A percentile compares a stretch with the other conserved stretches of the same genome.
phyloP scores from a whole-genome alignment of 2,113 vertebrate species.

The Halcyon malimbica region DNA sequence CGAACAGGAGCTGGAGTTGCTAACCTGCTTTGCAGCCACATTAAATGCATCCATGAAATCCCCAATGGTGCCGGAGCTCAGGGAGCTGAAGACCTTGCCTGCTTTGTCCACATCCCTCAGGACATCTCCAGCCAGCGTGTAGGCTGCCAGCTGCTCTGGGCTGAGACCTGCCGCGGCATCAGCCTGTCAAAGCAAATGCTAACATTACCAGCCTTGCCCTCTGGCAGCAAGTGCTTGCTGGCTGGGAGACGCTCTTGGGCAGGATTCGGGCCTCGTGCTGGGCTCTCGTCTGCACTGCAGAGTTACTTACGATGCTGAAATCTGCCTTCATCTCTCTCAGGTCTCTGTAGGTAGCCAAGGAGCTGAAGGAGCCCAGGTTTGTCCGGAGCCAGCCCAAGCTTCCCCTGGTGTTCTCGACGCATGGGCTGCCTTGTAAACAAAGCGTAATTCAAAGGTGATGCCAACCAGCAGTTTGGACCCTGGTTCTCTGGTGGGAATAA shows the following conservation, averaged over 20 bases:
- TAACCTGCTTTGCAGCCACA: constrained; percentile 1
- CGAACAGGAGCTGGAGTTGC: not conserved
- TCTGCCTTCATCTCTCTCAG: not conserved
- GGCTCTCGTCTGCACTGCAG: not conserved
- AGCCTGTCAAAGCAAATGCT: not conserved
- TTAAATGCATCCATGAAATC: constrained; percentile 44
- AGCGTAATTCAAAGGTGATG: not conserved
- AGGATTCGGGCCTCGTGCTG: not conserved
- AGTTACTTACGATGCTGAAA: not conserved
- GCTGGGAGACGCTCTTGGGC: too few relatives aligned
- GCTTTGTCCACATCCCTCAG: constrained; percentile 3
- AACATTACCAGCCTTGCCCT: not conserved
- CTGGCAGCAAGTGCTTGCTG: not conserved
- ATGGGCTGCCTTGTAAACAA: not conserved
- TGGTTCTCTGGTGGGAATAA: not conserved
- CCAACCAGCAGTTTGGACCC: not conserved
- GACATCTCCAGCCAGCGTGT: not conserved
- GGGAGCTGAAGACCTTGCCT: not conserved
- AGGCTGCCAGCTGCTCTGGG: not conserved
- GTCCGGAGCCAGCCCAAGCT: not conserved
- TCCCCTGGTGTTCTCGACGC: not conserved
- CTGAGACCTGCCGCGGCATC: not conserved
- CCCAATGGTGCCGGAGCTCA: not conserved
- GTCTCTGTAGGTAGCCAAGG: not conserved
- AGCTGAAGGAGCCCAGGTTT: constrained; percentile 15